A percentile compares a stretch with the other conserved stretches of the same genome.
Evolutionary conservation across 2,888 invertebrate genomes (phyloP).

Genomic region (Norana najaformis): DNA sequence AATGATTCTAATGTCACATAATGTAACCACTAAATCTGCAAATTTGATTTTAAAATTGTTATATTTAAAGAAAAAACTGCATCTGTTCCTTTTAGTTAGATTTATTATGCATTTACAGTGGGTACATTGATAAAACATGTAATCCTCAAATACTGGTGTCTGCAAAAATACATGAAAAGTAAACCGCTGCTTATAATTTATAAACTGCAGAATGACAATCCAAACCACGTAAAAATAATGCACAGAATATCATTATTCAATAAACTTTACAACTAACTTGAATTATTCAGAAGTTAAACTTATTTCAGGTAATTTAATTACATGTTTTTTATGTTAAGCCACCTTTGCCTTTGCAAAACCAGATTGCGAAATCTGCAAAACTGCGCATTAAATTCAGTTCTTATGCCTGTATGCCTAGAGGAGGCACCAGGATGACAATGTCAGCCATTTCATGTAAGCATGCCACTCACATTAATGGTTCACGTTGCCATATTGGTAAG

Average conservation of each 20-base stretch:
- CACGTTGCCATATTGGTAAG: no score
- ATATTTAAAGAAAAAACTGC: not conserved
- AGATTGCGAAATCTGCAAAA: not conserved
- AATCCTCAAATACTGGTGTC: not conserved
- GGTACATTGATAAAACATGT: not conserved
- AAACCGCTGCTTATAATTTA: not conserved
- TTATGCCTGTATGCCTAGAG: not conserved
- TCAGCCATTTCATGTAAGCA: not conserved
- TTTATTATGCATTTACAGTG: not conserved
- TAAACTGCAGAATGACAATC: not conserved
- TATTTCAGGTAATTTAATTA: not conserved
- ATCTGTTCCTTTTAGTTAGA: not conserved
- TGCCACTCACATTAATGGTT: no score
- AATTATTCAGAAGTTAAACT: not conserved
- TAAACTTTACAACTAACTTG: not conserved
- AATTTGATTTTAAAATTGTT: not conserved
- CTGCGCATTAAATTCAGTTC: not conserved
- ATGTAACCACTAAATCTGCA: not conserved
- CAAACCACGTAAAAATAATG: not conserved
- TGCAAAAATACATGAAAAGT: not conserved
- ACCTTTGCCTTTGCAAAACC: not conserved
- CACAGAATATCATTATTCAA: not conserved
- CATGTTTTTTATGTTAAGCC: not conserved
- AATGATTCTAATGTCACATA: not conserved
- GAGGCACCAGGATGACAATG: not conserved